Evolutionary conservation across 2,113 vertebrate genomes (phyloP).

Genomic region (Amia ocellicauda): DNA sequence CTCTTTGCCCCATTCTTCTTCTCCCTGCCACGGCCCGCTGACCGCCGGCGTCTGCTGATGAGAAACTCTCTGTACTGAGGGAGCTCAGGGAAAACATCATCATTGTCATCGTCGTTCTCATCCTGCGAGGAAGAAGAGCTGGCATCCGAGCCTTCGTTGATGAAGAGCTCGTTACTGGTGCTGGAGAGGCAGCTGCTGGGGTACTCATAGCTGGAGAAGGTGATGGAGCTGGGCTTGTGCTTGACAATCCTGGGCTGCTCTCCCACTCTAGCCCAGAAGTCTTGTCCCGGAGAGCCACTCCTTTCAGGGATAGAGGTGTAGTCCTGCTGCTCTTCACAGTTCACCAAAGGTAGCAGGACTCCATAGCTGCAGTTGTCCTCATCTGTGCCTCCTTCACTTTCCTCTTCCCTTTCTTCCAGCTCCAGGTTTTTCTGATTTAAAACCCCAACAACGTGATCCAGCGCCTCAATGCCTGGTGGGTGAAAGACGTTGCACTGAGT

Average conservation of each 20-base stretch:
- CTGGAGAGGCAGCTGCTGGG: constrained; percentile 15
- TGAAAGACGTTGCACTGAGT: neutral
- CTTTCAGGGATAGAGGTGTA: constrained; percentile 13
- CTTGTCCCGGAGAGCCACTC: constrained; percentile 11
- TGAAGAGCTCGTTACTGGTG: constrained; percentile 27
- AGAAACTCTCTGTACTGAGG: constrained; percentile 35
- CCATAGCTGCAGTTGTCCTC: constrained; percentile 16
- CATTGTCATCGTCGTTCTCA: constrained; percentile 39
- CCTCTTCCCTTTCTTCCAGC: neutral
- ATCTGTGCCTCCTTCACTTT: neutral
- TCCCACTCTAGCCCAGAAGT: constrained; percentile 12
- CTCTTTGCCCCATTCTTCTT: constrained; percentile 36
- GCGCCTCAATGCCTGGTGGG: constrained; percentile 3
- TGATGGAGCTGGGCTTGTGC: constrained; percentile 64
- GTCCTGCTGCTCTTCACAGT: constrained; percentile 17
- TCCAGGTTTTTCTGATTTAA: neutral
- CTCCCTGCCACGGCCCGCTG: constrained; percentile 38
- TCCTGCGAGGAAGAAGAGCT: constrained; percentile 52
- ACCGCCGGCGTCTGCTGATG: constrained; percentile 34
- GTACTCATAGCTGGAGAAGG: constrained; percentile 60
- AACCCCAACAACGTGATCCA: neutral
- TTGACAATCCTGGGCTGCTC: constrained; percentile 61
- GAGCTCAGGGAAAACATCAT: constrained; percentile 57
- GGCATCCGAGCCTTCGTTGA: constrained; percentile 47
- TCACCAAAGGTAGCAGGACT: constrained; percentile 3